Evolutionary conservation across 2,797 vertebrate species (phyloP).

Genomic region (Peromyscus attwateri): DNA sequence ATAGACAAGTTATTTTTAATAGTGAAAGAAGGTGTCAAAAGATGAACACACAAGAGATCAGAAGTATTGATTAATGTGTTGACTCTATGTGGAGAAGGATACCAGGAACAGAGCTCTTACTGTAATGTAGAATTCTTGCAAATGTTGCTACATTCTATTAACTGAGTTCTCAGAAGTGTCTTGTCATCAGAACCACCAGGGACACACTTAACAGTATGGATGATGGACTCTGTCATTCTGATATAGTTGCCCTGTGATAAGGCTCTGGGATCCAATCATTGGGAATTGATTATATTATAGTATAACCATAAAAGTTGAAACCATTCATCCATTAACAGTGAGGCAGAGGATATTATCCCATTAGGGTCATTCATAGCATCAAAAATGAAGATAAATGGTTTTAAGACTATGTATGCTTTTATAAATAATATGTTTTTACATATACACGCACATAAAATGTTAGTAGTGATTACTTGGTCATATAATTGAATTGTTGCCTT

Average conservation of each 20-base stretch:
- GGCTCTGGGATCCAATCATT: not conserved
- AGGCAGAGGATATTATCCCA: not conserved
- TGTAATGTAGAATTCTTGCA: not conserved
- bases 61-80: constrained; percentile 3
- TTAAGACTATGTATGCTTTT: constrained; percentile 5
- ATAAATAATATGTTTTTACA: not conserved
- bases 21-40: constrained; percentile 20
- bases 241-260: not conserved
- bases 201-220: not conserved
- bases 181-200: not conserved
- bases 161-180: not conserved
- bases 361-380: not conserved
- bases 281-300: not conserved
- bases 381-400: not conserved
- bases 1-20: constrained; percentile 10
- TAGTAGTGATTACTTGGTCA: not conserved
- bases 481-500: not conserved
- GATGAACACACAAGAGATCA: not conserved
- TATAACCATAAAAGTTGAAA: not conserved
- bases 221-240: not conserved
- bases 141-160: not conserved
- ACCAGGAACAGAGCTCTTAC: not conserved
- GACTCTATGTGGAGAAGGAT: not conserved
- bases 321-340: not conserved
- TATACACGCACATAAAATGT: not conserved